phyloP scores from a whole-genome alignment of 2,888 invertebrate species.

The Drosophila mulleri region DNA sequence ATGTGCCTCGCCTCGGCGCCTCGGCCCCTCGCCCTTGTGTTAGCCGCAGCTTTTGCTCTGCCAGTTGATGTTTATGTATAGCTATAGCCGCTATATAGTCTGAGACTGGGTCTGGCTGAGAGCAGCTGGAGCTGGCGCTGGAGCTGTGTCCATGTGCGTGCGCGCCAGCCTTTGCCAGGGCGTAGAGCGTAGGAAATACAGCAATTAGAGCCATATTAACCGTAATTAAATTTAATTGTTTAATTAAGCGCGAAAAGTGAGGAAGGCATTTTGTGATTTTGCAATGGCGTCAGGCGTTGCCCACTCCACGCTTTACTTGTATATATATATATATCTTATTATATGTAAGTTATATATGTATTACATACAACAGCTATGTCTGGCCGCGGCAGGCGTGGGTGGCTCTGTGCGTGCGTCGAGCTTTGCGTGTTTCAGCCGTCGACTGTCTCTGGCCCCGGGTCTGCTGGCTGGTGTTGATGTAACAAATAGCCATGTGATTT shows the following conservation, averaged over 20 bases:
- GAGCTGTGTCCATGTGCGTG: conserved; percentile 66
- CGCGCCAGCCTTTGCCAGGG: conserved; percentile 47
- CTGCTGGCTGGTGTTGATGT: conserved; percentile 66
- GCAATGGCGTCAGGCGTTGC: conserved; percentile 57
- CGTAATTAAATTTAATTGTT: conserved; percentile 85
- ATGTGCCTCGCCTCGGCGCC: conserved; percentile 25
- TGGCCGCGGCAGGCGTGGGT: conserved; percentile 33
- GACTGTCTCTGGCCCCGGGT: conserved; percentile 23
- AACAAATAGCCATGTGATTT: conserved; percentile 79
- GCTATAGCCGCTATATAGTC: conserved; percentile 29
- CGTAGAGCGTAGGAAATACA: conserved; percentile 80
- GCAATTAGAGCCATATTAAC: conserved; percentile 86
- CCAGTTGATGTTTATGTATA: conserved; percentile 20
- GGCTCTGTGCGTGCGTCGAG: conserved; percentile 60
- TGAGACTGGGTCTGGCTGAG: conserved; percentile 25
- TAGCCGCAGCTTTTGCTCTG: conserved; percentile 13
- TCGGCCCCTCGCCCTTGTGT: conserved; percentile 2
- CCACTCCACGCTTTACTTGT: conserved; percentile 15
- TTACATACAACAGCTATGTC: conserved; percentile 12
- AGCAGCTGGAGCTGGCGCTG: conserved; percentile 27
- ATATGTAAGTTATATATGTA: conserved; percentile 19
- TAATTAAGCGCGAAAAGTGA: conserved; percentile 84
- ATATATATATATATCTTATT: conserved; percentile 20
- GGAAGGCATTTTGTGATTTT: conserved; percentile 79
- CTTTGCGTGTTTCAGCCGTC: conserved; percentile 65